Conservation (phyloP, 2,888 invertebrate species). For the Patella depressa region DNA sequence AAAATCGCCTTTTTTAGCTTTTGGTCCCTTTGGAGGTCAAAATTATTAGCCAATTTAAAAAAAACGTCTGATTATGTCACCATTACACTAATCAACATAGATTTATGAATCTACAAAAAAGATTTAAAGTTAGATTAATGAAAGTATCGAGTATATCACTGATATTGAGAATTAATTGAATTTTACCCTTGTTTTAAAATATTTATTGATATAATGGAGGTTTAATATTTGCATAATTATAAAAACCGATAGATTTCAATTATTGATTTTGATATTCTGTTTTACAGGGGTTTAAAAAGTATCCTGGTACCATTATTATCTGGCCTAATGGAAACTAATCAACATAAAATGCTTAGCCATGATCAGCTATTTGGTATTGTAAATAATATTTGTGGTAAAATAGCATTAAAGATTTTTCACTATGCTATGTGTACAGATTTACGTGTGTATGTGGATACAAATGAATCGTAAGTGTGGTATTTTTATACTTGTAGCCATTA, state of each 20-base stretch:
- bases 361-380: constrained; percentile 49
- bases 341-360: constrained; percentile 45
- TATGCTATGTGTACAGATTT: constrained; percentile 33
- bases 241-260: background rate
- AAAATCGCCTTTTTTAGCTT: too few species aligned
- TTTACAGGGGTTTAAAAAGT: constrained; percentile 46
- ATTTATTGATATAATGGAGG: background rate
- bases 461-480: constrained; percentile 43
- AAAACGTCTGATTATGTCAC: too few species aligned
- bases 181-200: background rate
- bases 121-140: too few species aligned
- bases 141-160: too few species aligned
- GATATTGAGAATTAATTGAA: too few species aligned
- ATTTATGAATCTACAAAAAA: too few species aligned
- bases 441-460: constrained; percentile 44
- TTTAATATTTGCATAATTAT: background rate
- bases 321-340: constrained; percentile 54
- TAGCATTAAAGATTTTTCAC: constrained; percentile 32
- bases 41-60: too few species aligned
- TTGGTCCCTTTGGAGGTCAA: too few species aligned
- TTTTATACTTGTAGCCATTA: too few species aligned
- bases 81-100: too few species aligned
- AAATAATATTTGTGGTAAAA: constrained; percentile 34
- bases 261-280: constrained; percentile 7
- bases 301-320: constrained; percentile 50